Conservation (phyloP, 53 echinoderm and acorn worm species). For the Luidia sarsii region DNA sequence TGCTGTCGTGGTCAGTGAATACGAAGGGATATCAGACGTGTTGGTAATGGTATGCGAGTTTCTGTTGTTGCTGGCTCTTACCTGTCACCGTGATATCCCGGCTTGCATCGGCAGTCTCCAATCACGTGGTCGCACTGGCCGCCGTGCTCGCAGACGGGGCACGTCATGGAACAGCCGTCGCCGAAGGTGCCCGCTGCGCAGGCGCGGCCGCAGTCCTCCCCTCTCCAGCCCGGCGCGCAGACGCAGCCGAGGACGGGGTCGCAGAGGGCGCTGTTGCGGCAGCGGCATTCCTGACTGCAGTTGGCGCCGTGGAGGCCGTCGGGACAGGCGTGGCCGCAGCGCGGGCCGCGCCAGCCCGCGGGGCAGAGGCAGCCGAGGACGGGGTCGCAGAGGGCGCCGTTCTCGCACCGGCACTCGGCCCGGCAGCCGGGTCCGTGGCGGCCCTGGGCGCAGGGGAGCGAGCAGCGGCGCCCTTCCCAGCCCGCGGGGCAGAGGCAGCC, state of each 20-base stretch:
- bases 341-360: conserved; percentile 66
- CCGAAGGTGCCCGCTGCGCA: conserved; percentile 67
- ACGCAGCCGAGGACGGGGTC: conserved; percentile 59
- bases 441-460: conserved; percentile 57
- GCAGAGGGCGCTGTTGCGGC: conserved; percentile 77
- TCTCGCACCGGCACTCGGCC: conserved; percentile 63
- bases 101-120: conserved; percentile 50
- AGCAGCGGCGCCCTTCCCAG: conserved; percentile 70
- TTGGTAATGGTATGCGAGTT: no score
- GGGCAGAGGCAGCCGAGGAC: conserved; percentile 72
- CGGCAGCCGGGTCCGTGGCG: conserved; percentile 63
- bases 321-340: conserved; percentile 64
- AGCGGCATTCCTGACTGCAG: conserved; percentile 67
- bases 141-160: conserved; percentile 33
- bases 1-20: no score
- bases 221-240: conserved; percentile 70
- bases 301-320: conserved; percentile 55
- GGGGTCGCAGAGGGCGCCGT: conserved; percentile 67
- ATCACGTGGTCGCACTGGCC: conserved; percentile 54
- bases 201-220: conserved; percentile 48
- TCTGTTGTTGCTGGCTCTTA: no score
- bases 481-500: conserved; percentile 69
- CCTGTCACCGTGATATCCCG: conserved; percentile 57
- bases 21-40: no score
- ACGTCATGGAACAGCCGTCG: conserved; percentile 46